phyloP scores from a whole-genome alignment of 2,888 invertebrate genomes.

The Timandra comae region DNA sequence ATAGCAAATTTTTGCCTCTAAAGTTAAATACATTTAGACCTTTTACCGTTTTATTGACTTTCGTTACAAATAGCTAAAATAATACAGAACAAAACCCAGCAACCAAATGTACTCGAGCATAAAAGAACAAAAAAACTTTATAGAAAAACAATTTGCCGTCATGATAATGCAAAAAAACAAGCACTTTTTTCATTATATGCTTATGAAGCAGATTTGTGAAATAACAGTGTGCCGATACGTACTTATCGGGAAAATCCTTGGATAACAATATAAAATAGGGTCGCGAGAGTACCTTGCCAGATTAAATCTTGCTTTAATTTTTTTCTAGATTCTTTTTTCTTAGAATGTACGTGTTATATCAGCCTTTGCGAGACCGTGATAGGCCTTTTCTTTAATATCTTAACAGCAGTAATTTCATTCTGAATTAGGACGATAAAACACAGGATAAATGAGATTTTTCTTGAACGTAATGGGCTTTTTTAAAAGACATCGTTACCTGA shows the following conservation, averaged over 20 bases:
- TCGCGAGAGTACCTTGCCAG: conserved; percentile 13
- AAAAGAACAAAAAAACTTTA: conserved; percentile 8
- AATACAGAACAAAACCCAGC: too few relatives aligned
- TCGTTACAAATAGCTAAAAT: too few relatives aligned
- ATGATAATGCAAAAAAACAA: conserved; percentile 16
- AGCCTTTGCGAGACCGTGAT: conserved; percentile 30
- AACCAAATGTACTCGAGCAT: too few relatives aligned
- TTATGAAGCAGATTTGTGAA: conserved; percentile 9
- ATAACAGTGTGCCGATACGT: conserved; percentile 18
- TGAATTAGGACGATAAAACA: conserved; percentile 32
- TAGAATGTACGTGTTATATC: conserved; percentile 35
- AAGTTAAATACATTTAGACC: too few relatives aligned
- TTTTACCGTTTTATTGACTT: too few relatives aligned
- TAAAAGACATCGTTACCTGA: conserved; percentile 13
- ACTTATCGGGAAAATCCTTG: conserved; percentile 17
- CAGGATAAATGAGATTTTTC: conserved; percentile 28
- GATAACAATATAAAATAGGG: conserved; percentile 21
- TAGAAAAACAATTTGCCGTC: conserved; percentile 14
- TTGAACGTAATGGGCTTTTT: conserved; percentile 11
- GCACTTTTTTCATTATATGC: conserved; percentile 18
- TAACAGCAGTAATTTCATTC: conserved; percentile 36
- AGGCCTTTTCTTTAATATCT: conserved; percentile 41
- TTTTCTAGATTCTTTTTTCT: conserved; percentile 9
- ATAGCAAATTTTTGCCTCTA: too few relatives aligned
- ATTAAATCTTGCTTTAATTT: conserved; percentile 19